Base-by-base conservation (phyloP, 2,888 invertebrate species). In the Lithodes maja region DNA sequence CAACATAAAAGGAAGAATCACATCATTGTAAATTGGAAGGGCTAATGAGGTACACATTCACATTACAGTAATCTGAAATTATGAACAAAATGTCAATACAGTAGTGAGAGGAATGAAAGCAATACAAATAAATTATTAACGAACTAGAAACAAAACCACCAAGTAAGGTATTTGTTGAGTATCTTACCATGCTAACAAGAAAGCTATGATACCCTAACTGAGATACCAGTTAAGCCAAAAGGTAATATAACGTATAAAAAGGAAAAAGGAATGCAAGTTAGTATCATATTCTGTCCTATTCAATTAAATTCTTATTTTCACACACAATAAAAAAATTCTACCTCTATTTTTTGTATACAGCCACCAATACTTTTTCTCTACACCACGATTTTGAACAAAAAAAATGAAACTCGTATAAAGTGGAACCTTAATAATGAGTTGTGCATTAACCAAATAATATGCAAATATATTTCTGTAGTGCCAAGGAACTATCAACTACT, bases 201-300 rank as follows among this genome's bases (percentile, higher is more conserved):
- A 61, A 61, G 33, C 61, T 7, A 7, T 61, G 5, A 61, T 61
- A 61, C 61, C 61, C 12, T 12, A 7, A 61, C 12, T 7, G 61
- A 61, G 5, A 33, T 33, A 33, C 33, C 33, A 33, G 61, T 12
- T 61, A 61, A 7, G 61, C 61, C 61, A 61, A 5, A 61, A 80
- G 80, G 17, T 9, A 80, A 55, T 80, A 17, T 17, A 80, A 17
- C 54, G 79, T 79, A 54, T 78, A 54, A 55, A 80, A 54, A 54
- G 5, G 55, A 5, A 80, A 49, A 49, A 80, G 17, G 55, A 55
- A 54, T 80, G 33, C 55, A 1, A 55, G 12, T 55, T 3, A 80
- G 12, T 12, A 33, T 3, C 9, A 80, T 17, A 80, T 7, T 54
- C 61, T 61, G 61, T 61, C 5, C 61, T 61, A 61, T 12, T 61